Percentiles rank a stretch among this genome's conserved stretches.
Conservation (phyloP, 2,797 vertebrate species). For the Numenius phaeopus region DNA sequence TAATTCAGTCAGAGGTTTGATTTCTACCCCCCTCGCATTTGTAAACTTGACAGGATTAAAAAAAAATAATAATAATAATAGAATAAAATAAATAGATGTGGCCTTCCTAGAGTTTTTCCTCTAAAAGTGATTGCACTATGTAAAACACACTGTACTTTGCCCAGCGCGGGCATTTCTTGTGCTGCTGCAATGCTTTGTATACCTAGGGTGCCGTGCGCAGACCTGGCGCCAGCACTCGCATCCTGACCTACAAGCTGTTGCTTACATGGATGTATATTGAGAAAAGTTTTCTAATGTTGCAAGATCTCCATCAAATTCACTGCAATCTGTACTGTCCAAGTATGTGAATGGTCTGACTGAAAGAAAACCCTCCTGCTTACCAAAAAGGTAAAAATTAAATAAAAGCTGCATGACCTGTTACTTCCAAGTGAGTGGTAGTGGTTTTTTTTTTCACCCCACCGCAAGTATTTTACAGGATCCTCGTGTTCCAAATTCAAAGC, state of each 20-base stretch:
- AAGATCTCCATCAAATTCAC: constrained; percentile 69
- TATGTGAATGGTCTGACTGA: constrained; percentile 71
- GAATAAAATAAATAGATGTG: constrained; percentile 26
- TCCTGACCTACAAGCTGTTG: constrained; percentile 69
- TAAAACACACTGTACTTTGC: constrained; percentile 75
- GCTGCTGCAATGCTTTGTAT: constrained; percentile 78
- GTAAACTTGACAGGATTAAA: constrained; percentile 54
- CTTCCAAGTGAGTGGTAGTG: constrained; percentile 13
- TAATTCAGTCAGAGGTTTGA: constrained; percentile 52
- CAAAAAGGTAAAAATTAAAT: constrained; percentile 72
- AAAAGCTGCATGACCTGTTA: constrained; percentile 78
- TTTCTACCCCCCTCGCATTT: constrained; percentile 40
- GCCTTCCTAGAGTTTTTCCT: constrained; percentile 73
- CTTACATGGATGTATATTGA: constrained; percentile 74
- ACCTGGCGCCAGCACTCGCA: constrained; percentile 22
- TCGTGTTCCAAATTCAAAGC: background rate
- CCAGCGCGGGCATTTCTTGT: constrained; percentile 31
- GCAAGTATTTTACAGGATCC: background rate
- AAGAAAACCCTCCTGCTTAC: constrained; percentile 65
- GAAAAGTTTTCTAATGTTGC: constrained; percentile 78
- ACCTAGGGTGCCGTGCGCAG: constrained; percentile 51
- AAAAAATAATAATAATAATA: background rate
- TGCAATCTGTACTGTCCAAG: constrained; percentile 71
- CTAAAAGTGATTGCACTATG: constrained; percentile 73
- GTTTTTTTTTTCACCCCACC: background rate